A percentile compares a stretch with the other conserved stretches of the same genome.
phyloP scores from a whole-genome alignment of 2,797 vertebrate species.

The Bovichtus variegatus region DNA sequence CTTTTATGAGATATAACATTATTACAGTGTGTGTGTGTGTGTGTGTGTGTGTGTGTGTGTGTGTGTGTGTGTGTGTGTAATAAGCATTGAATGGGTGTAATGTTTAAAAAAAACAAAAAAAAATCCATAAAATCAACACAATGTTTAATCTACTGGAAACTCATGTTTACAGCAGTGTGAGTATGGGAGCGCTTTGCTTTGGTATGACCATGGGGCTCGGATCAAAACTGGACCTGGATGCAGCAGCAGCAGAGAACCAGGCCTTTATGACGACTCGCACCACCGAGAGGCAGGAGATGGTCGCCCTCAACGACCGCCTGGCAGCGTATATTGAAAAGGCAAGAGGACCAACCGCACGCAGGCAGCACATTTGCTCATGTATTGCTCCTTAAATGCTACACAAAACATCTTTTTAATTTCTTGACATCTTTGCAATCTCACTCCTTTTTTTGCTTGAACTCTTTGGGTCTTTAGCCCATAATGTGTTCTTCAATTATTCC shows the following conservation, averaged over 20 bases:
- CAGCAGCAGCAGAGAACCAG: slow-evolving; percentile 81
- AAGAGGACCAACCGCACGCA: slow-evolving; percentile 29
- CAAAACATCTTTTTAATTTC: not conserved
- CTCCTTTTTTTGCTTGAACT: no score
- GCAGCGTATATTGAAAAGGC: slow-evolving; percentile 84
- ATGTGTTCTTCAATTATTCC: not conserved
- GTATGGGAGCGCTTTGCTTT: slow-evolving; percentile 76
- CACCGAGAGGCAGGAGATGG: slow-evolving; percentile 82
- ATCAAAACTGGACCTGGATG: slow-evolving; percentile 79
- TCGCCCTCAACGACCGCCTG: slow-evolving; percentile 85
- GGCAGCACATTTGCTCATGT: not conserved
- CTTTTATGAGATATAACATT: not conserved
- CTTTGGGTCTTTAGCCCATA: no score
- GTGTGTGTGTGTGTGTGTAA: no score
- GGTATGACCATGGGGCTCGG: slow-evolving; percentile 68
- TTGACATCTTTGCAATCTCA: not conserved
- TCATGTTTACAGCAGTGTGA: slow-evolving; percentile 63
- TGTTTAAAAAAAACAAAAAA: not conserved
- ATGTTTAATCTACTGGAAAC: not conserved
- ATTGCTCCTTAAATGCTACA: not conserved
- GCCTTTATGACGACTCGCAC: slow-evolving; percentile 78
- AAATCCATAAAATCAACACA: not conserved
- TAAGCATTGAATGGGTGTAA: not conserved
- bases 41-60: no score
- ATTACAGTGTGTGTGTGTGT: not conserved